Percentiles rank a stretch among this genome's conserved stretches.
These are phyloP conservation scores for Xerus inauris DNA, from an alignment of 2,113 vertebrate species.

Conservation along the genomic window DNA sequence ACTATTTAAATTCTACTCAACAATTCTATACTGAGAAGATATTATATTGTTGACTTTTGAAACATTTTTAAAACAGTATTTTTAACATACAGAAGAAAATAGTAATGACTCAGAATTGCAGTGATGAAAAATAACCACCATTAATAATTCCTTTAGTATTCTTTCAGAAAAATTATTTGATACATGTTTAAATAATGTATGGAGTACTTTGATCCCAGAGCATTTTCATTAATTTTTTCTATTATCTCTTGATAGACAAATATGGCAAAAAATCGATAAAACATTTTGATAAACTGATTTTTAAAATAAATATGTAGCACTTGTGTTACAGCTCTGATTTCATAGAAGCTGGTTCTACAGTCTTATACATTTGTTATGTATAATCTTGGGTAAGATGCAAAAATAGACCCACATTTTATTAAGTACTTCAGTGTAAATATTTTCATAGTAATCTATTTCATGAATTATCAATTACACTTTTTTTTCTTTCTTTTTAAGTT, in stretches of 20 bases:
- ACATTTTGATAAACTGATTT: neutral
- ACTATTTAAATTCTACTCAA: neutral
- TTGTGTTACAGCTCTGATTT: neutral
- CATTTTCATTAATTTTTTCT: conserved; percentile 7
- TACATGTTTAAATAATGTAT: neutral
- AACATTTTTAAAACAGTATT: neutral
- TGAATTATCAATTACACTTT: neutral
- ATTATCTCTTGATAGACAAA: conserved; percentile 24
- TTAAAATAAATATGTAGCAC: neutral
- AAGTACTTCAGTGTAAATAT: neutral
- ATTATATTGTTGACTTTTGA: neutral
- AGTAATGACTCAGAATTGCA: neutral
- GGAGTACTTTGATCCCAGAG: neutral
- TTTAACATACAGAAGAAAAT: conserved; percentile 15
- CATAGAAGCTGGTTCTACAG: neutral
- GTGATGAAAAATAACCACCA: neutral
- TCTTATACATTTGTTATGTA: neutral
- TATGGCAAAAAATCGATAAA: neutral
- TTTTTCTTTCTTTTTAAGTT: neutral
- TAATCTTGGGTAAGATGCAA: conserved; percentile 17
- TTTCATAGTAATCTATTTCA: neutral
- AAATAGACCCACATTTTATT: neutral
- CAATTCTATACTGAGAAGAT: neutral
- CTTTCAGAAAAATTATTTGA: neutral
- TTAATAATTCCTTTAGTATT: neutral